Conservation (phyloP, 2,113 vertebrate genomes). For the Sisor rabdophorus region DNA sequence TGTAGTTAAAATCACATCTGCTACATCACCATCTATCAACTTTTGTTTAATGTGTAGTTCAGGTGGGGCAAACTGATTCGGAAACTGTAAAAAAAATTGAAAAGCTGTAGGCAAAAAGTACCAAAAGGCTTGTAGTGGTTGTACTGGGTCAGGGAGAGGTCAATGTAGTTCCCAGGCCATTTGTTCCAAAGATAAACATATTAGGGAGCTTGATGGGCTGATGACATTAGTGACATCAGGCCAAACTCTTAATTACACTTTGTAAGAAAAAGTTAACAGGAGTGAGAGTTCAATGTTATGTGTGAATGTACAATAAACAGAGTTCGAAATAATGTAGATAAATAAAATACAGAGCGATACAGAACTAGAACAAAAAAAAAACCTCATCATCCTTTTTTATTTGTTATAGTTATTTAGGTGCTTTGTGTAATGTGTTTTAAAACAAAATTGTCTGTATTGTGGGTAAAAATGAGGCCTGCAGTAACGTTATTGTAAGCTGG, state of each 20-base stretch:
- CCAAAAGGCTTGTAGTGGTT: not conserved
- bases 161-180: slow-evolving; percentile 1
- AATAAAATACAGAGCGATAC: not conserved
- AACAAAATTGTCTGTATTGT: too few species aligned
- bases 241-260: not conserved
- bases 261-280: not conserved
- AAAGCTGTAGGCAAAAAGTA: not conserved
- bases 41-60: not conserved
- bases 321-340: not conserved
- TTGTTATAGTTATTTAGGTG: too few species aligned
- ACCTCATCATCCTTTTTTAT: too few species aligned
- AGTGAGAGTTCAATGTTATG: too few species aligned
- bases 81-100: not conserved
- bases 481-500: not conserved
- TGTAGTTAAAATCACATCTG: not conserved
- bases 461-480: not conserved
- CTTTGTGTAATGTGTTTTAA: too few species aligned
- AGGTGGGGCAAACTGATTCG: not conserved
- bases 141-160: not conserved
- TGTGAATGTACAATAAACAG: not conserved
- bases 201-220: not conserved
- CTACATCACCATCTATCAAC: not conserved
- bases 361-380: too few species aligned
- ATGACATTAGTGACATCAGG: not conserved
- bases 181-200: slow-evolving; percentile 6